Base-by-base conservation (phyloP, 2,888 invertebrate genomes). In the Epistrophe grossulariae region DNA sequence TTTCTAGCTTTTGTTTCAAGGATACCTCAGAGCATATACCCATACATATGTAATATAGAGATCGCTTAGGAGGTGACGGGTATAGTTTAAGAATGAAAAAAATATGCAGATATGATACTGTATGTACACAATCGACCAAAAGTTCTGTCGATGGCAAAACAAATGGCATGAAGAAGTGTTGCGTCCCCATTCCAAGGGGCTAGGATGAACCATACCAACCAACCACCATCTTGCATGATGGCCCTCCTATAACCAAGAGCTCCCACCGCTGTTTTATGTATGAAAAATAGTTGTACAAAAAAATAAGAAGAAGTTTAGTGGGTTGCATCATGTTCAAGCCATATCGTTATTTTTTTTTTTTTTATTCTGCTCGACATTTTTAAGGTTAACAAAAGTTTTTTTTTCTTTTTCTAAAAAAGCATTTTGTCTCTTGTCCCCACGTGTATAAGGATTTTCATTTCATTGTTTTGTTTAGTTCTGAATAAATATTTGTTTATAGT, bases 81-180 rank as follows among this genome's bases (percentile, higher is more conserved):
- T 71, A n/a, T n/a, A 70, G 70, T 55, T 81, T 70, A 19, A 62
- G 28, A 35, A 60, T 9, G 24, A 70, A 62, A n/a, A 17, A 66
- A 66, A 50, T 50, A 60, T 40, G 38, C 60, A 48, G 48, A 50
- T n/a, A n/a, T 64, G 45, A 31, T 17, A 48, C 17, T 64, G 28
- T 45, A 19, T 45, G 10, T 43, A 13, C 19, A 62, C 19, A 62
- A 17, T 38, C 38, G n/a, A 19, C 50, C 64, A 70, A 50, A 73
- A 59, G 68, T 62, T 62, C 68, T 79, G 55, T 59, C 74, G 59
- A 71, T 79, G 66, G 71, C 71, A 76, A 84, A 68, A 68, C 79
- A 84, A 84, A 84, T 79, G 72, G 66, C 80, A 76, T 48, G 66
- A 66, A 79, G 59, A 84, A 77, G 84, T 84, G 79, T 84, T 76